Conservation (phyloP, 2,888 invertebrate species). For the Dyspetes luteomarginatus region DNA sequence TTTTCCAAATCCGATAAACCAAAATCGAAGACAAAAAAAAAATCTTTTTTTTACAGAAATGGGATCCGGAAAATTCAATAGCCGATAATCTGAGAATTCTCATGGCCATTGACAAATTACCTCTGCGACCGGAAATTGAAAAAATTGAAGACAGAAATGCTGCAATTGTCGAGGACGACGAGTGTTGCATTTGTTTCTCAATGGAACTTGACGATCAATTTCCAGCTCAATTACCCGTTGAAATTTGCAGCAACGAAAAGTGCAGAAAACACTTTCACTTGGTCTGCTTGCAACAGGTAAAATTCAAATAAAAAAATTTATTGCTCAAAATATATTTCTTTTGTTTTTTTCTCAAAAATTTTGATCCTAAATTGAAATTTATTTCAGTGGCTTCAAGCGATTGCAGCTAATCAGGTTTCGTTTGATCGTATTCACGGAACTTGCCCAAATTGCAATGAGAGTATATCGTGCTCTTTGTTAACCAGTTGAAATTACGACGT, state of each 20-base stretch:
- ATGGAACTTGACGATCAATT: slow-evolving; percentile 70
- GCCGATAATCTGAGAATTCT: slow-evolving; percentile 76
- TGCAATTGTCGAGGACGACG: slow-evolving; percentile 75
- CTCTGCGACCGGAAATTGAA: slow-evolving; percentile 65
- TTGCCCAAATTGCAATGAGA: slow-evolving; percentile 78
- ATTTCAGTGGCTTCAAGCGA: slow-evolving; percentile 78
- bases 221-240: slow-evolving; percentile 72
- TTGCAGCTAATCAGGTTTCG: slow-evolving; percentile 74
- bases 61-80: slow-evolving; percentile 73
- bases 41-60: slow-evolving; percentile 71
- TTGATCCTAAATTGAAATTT: background rate
- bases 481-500: slow-evolving; percentile 23
- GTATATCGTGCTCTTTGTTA: slow-evolving; percentile 74
- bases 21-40: no score
- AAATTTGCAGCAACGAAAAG: slow-evolving; percentile 78
- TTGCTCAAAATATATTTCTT: background rate
- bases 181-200: slow-evolving; percentile 81
- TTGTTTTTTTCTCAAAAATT: background rate
- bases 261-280: slow-evolving; percentile 78
- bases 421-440: slow-evolving; percentile 78
- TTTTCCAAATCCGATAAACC: no score
- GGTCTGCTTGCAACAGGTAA: slow-evolving; percentile 77
- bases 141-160: slow-evolving; percentile 60
- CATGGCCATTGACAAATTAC: slow-evolving; percentile 76
- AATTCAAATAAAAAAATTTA: no score